A percentile compares a stretch with the other conserved stretches of the same genome.
Conservation (phyloP, 2,888 invertebrate species). For the Melinaea marsaeus region DNA sequence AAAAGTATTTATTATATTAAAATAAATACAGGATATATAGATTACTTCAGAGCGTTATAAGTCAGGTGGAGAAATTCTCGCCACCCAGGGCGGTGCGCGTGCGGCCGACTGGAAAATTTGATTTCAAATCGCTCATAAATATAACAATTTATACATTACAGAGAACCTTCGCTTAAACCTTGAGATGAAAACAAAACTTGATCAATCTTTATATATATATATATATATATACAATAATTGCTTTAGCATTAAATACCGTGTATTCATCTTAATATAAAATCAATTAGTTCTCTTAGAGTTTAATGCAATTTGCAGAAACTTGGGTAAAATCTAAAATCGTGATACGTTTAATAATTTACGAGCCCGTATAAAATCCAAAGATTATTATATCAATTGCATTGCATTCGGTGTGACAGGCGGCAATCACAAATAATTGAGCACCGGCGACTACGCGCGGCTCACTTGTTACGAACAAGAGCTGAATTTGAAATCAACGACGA, state of each 20-base stretch:
- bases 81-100: constrained; percentile 34
- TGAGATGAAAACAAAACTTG: background rate
- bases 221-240: too few relatives aligned
- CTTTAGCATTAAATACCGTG: too few relatives aligned
- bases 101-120: constrained; percentile 29
- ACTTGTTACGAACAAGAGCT: constrained; percentile 31
- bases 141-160: background rate
- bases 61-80: constrained; percentile 21
- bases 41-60: constrained; percentile 26
- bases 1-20: constrained; percentile 8
- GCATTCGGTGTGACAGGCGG: constrained; percentile 40
- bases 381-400: constrained; percentile 52
- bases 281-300: too few relatives aligned
- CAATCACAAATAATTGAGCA: constrained; percentile 54
- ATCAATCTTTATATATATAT: background rate
- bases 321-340: constrained; percentile 11
- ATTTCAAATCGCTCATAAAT: constrained; percentile 24
- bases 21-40: constrained; percentile 26
- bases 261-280: too few relatives aligned
- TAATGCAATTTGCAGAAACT: constrained; percentile 14
- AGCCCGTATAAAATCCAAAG: constrained; percentile 30
- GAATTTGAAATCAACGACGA: constrained; percentile 38
- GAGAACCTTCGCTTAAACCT: background rate
- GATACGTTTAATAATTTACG: constrained; percentile 26
- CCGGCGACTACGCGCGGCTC: constrained; percentile 33